phyloP scores from a whole-genome alignment of 2,888 invertebrate species.

The Carabus problematicus region DNA sequence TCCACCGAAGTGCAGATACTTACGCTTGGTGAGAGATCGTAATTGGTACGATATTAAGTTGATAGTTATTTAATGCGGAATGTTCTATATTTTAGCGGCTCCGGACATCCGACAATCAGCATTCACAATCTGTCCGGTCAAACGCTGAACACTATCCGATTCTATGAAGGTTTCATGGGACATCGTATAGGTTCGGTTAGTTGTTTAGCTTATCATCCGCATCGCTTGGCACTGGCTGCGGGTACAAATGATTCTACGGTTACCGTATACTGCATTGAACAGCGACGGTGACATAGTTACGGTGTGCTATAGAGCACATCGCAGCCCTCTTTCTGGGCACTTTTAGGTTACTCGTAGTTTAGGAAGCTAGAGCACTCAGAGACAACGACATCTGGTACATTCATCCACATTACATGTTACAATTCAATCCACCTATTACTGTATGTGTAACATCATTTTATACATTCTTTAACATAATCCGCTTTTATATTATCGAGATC shows the following conservation, averaged over 20 bases:
- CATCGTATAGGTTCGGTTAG: conserved; percentile 87
- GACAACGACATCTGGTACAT: conserved; percentile 5
- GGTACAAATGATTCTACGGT: conserved; percentile 87
- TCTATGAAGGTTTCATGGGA: conserved; percentile 91
- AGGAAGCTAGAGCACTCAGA: conserved; percentile 18
- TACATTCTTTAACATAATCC: neutral
- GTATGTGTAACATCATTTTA: neutral
- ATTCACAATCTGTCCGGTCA: conserved; percentile 78
- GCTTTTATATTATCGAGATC: too few relatives aligned
- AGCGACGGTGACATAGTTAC: conserved; percentile 72
- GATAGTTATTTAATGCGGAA: too few relatives aligned
- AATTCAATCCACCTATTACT: neutral
- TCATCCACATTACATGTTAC: too few relatives aligned
- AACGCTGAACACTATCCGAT: conserved; percentile 79
- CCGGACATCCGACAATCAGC: conserved; percentile 79
- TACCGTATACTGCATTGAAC: conserved; percentile 78
- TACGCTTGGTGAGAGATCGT: conserved; percentile 77
- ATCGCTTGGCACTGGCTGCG: conserved; percentile 83
- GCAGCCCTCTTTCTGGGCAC: conserved; percentile 55
- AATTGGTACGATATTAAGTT: neutral
- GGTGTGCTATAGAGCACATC: conserved; percentile 59
- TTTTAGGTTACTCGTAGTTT: conserved; percentile 49
- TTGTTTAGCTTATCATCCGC: conserved; percentile 89
- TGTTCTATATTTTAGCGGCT: conserved; percentile 66
- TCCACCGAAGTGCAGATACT: conserved; percentile 81